Base-by-base conservation (phyloP, 2,797 vertebrate genomes). In the Tinamus major region DNA sequence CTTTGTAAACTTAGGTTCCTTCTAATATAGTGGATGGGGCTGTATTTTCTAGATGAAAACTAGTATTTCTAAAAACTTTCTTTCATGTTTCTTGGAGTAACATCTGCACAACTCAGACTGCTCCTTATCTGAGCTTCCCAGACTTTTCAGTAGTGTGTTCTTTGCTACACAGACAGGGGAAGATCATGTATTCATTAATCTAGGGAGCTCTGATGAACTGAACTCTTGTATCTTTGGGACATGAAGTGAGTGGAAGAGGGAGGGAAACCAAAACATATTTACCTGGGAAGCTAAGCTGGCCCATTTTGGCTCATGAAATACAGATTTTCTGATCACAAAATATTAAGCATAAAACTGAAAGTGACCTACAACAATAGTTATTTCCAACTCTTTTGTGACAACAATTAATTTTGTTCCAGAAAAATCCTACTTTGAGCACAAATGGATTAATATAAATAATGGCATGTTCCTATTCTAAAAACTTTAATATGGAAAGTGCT, bases 401-500 rank as follows among this genome's bases (percentile, higher is more conserved):
- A 70, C 49, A 87, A 85, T 90, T 93, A 94, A 89, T 78, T 82
- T 84, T 68, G 13, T 87, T 76, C 29, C 56, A 70, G 68, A 77
- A 92, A 95, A 95, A 96, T 92, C 75, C 90, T 62, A 13, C 79
- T 92, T 55, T 49, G 68, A 87, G 58, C 70, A 81, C 76, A 89
- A 93, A 79, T 62, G 48, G 86, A 92, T 95, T 95, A 95, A 93
- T 95, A 91, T 56, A 27, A 81, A 81, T 96, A 96, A 97, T 94
- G 81, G 68, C 49, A 76, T 74, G 51, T 10, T 75, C 29, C 68
- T 68, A 10, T 23, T 89, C 63, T 64, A 80, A 84, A 89, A 93
- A 61, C 64, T 91, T 86, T 81, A 96, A 89, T 95, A 95, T 75
- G 58, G 62, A 64, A 87, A 97, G 82, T 93, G 86, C 91, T 89